Conservation (phyloP, 2,888 invertebrate genomes). For the Drosophila hamatofila region DNA sequence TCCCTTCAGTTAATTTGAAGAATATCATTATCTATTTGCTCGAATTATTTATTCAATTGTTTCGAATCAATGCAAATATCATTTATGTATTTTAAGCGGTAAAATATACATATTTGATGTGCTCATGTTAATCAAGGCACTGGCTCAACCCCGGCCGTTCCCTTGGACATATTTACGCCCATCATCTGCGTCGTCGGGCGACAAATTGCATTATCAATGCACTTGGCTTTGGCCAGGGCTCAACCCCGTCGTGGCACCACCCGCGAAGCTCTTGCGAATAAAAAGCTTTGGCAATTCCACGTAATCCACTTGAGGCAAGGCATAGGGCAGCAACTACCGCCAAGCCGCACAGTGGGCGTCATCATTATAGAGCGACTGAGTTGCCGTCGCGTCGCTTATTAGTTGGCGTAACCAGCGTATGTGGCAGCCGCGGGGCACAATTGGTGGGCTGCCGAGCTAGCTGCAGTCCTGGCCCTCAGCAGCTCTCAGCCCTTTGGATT, state of each 20-base stretch:
- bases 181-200: constrained; percentile 32
- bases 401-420: constrained; percentile 70
- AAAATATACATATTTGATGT: neutral
- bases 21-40: neutral
- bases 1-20: neutral
- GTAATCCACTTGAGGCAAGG: constrained; percentile 65
- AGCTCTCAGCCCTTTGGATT: constrained; percentile 11
- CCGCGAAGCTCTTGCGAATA: constrained; percentile 31
- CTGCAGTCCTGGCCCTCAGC: neutral
- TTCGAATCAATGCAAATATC: neutral
- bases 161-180: constrained; percentile 8
- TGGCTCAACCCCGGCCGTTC: neutral
- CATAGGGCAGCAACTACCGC: constrained; percentile 14
- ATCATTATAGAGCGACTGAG: constrained; percentile 53
- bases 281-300: constrained; percentile 59
- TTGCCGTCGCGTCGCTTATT: constrained; percentile 56
- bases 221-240: constrained; percentile 13
- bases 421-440: constrained; percentile 77
- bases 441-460: constrained; percentile 62
- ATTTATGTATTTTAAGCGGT: neutral
- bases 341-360: constrained; percentile 47
- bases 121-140: constrained; percentile 13
- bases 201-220: constrained; percentile 67
- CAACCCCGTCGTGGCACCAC: constrained; percentile 18
- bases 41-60: neutral